phyloP scores from a whole-genome alignment of 2,888 invertebrate genomes.

The Rotaria magnacalcarata region DNA sequence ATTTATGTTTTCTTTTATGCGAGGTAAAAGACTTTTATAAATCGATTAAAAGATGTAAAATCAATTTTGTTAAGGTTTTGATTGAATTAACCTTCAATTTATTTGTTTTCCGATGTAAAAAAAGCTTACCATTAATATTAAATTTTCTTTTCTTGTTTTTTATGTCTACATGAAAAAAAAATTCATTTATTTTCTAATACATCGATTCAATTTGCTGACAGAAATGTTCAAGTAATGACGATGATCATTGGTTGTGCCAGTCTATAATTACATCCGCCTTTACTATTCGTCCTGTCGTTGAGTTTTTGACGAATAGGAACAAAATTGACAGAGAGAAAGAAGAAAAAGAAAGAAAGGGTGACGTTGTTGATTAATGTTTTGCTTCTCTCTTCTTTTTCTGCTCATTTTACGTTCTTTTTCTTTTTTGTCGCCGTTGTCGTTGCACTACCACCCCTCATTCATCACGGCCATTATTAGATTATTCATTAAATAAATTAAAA shows the following conservation, averaged over 20 bases:
- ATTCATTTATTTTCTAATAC: too few species aligned
- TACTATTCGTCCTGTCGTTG: not conserved
- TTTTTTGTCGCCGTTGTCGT: not conserved
- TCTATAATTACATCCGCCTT: constrained; percentile 26
- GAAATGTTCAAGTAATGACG: not conserved
- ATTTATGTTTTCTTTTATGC: not conserved
- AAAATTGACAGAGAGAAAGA: not conserved
- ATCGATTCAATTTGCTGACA: not conserved
- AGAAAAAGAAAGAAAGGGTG: constrained; percentile 3
- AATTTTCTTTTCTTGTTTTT: too few species aligned
- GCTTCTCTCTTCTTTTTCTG: constrained; percentile 16
- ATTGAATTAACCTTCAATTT: too few species aligned
- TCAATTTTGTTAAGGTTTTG: too few species aligned
- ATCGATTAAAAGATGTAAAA: too few species aligned
- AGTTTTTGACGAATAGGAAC: constrained; percentile 10
- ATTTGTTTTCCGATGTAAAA: too few species aligned
- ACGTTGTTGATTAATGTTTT: constrained; percentile 31
- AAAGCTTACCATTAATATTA: too few species aligned
- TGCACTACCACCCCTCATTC: not conserved
- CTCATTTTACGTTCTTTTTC: constrained; percentile 4
- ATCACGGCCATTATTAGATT: constrained; percentile 29
- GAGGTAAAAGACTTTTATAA: too few species aligned
- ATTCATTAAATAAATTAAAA: constrained; percentile 31
- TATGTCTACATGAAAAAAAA: too few species aligned
- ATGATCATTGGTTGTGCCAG: constrained; percentile 12